Conservation (phyloP, 2,888 invertebrate genomes). For the Busseola fusca region DNA sequence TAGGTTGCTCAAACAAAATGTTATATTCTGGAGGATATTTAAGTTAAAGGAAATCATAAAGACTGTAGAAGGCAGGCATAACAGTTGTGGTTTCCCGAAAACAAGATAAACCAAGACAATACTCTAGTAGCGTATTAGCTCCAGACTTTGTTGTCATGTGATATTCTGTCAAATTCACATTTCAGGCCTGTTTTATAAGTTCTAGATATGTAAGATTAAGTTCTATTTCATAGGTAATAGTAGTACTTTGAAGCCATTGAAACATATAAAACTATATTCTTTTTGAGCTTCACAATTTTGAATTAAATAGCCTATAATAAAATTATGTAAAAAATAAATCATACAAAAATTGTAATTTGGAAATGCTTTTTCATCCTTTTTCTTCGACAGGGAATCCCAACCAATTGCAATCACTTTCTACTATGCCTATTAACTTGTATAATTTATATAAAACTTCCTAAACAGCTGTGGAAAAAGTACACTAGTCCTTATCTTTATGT, state of each 20-base stretch:
- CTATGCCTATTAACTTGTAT: background rate
- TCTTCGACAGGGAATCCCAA: background rate
- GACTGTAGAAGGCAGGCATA: background rate
- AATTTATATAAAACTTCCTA: background rate
- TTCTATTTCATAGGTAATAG: background rate
- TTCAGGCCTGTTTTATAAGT: background rate
- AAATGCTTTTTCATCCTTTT: background rate
- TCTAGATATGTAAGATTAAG: background rate
- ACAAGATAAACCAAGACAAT: background rate
- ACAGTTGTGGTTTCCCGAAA: background rate
- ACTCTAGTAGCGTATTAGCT: background rate
- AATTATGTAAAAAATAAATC: background rate
- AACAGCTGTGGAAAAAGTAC: conserved; percentile 29
- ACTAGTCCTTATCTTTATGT: background rate
- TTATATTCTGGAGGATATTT: background rate
- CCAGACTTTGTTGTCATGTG: background rate
- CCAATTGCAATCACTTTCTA: background rate
- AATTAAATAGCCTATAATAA: background rate
- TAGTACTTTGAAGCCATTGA: background rate
- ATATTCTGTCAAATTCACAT: background rate
- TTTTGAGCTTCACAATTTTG: background rate
- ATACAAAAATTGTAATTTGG: background rate
- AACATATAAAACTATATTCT: background rate
- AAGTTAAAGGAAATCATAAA: background rate
- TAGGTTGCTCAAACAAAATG: background rate